Evolutionary conservation across 2,888 invertebrate genomes (phyloP).

Genomic region (Rhagophthalmus giganteus): DNA sequence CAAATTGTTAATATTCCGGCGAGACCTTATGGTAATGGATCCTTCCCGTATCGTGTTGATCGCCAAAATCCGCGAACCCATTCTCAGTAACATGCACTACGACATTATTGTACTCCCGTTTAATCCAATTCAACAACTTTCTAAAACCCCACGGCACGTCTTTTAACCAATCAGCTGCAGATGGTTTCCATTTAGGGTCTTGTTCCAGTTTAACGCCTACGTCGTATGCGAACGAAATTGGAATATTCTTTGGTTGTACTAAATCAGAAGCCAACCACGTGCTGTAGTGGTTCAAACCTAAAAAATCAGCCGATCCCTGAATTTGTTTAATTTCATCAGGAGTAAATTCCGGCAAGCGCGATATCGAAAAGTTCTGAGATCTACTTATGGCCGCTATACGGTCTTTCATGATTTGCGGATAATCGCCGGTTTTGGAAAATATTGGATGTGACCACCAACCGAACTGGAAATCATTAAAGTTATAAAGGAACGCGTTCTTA

Average conservation of each 20-base stretch:
- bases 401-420: slow-evolving; percentile 57
- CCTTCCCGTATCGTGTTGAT: slow-evolving; percentile 57
- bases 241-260: slow-evolving; percentile 46
- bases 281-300: slow-evolving; percentile 69
- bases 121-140: slow-evolving; percentile 60
- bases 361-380: slow-evolving; percentile 51
- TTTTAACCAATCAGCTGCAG: slow-evolving; percentile 59
- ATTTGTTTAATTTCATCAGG: slow-evolving; percentile 53
- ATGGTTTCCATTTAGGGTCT: slow-evolving; percentile 58
- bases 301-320: slow-evolving; percentile 63
- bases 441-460: slow-evolving; percentile 59
- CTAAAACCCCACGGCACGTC: slow-evolving; percentile 65
- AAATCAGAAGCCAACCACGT: slow-evolving; percentile 52
- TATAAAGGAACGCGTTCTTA: too few relatives aligned
- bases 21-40: slow-evolving; percentile 52
- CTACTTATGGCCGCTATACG: slow-evolving; percentile 53
- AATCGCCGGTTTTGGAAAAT: slow-evolving; percentile 56
- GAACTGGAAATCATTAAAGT: slow-evolving; percentile 32
- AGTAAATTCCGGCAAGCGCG: slow-evolving; percentile 57
- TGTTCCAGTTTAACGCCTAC: slow-evolving; percentile 50
- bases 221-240: slow-evolving; percentile 56
- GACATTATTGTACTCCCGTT: slow-evolving; percentile 55
- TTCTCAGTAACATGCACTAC: slow-evolving; percentile 64
- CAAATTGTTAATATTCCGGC: too few relatives aligned
- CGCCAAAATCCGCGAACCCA: slow-evolving; percentile 60